Evolutionary conservation across 2,888 invertebrate genomes (phyloP), one percentile per base, ranked within the genome.

Genomic region (Caenorhabditis drosophilae): DNA sequence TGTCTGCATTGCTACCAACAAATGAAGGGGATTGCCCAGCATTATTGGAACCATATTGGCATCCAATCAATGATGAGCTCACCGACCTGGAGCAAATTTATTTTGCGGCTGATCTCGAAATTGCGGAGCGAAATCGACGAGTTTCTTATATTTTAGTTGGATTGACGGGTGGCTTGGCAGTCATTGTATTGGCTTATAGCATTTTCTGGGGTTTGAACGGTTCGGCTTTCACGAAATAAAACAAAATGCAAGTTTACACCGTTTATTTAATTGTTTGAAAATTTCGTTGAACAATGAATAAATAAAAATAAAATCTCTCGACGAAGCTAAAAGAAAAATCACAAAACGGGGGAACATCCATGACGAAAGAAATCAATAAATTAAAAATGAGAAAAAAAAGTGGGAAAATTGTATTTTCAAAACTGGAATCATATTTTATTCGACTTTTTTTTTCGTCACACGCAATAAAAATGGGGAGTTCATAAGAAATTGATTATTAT

Each of bases 191-290:
- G 16, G 76, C 71, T 7, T 59, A 73, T 27, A 71, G 70, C 35
- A 76, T 76, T 38, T 76, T 76, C 54, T 75, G 74, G 74, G 76
- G 76, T 18, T 53, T 76, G 4, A 76, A 76, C 49, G 74, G 76
- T 11, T 62, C 67, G 9, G 70, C 71, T n/a, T 75, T 75, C 45
- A 56, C 57, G 2, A 57, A 66, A 34, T 64, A 52, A 57, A 75
- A 38, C 72, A 75, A 9, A 74, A 40, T 7, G 73, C 68, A n/a
- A 70, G 68, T 47, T 61, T 56, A n/a, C n/a, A n/a, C n/a, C n/a
- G n/a, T n/a, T n/a, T n/a, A n/a, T n/a, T n/a, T n/a, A n/a, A n/a
- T n/a, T n/a, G n/a, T 44, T 22, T 31, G 6, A 34, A 11, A 27
- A 35, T 50, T 26, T 18, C 38, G 7, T 38, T 38, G 7, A 38